Percentiles rank a stretch among this genome's conserved stretches.
Evolutionary conservation across 2,888 invertebrate species (phyloP).

Genomic region (Neria commutata): DNA sequence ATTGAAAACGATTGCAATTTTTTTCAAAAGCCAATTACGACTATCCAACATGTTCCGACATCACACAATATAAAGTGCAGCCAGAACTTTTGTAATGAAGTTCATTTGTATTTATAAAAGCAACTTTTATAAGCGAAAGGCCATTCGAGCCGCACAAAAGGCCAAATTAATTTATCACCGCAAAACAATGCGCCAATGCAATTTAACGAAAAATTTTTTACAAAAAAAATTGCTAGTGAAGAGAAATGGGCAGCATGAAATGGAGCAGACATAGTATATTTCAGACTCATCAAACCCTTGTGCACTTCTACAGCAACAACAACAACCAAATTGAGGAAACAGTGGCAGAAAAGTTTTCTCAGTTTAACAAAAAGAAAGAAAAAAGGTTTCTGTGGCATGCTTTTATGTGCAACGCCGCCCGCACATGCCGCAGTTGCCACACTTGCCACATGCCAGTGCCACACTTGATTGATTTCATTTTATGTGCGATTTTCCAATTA

Average conservation of each 20-base stretch:
- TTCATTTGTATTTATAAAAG: conserved; percentile 50
- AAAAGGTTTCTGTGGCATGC: too few relatives aligned
- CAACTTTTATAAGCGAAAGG: conserved; percentile 49
- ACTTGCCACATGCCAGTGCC: conserved; percentile 12
- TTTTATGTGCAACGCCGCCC: not conserved
- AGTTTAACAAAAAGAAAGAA: too few relatives aligned
- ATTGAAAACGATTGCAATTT: not conserved
- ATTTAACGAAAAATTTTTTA: not conserved
- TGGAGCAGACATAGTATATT: too few relatives aligned
- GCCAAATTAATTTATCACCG: conserved; percentile 6
- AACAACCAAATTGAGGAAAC: too few relatives aligned
- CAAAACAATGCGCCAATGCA: not conserved
- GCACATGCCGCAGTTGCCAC: not conserved
- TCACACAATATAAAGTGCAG: too few relatives aligned
- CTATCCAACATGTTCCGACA: conserved; percentile 8
- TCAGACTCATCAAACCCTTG: not conserved
- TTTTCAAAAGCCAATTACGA: conserved; percentile 27
- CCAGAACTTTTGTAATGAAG: too few relatives aligned
- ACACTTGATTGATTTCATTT: conserved; percentile 58
- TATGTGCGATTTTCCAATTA: conserved; percentile 57
- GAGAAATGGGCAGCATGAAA: not conserved
- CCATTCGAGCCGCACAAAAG: conserved; percentile 40
- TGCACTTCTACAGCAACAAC: too few relatives aligned
- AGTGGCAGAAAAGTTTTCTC: not conserved
- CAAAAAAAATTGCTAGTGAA: not conserved